Evolutionary conservation across 2,888 invertebrate species (phyloP).

Genomic region (Listrodromus nycthemerus): DNA sequence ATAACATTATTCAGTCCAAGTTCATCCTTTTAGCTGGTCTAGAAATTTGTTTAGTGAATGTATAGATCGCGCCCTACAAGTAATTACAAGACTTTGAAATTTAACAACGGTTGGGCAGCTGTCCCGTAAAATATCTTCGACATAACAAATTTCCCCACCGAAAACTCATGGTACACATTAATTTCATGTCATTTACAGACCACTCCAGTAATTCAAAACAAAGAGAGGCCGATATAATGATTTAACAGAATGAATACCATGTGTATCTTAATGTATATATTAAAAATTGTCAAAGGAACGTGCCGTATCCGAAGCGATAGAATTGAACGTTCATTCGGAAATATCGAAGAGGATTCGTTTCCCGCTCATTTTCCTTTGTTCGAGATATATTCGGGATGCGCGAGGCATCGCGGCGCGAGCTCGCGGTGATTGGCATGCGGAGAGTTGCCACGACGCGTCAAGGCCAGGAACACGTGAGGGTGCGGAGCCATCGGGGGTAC

Average conservation of each 20-base stretch:
- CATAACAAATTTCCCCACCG: background rate
- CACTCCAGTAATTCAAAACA: background rate
- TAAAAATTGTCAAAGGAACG: constrained; percentile 36
- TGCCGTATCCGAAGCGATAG: constrained; percentile 35
- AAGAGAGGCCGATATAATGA: background rate
- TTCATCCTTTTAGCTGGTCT: background rate
- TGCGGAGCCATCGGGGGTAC: constrained; percentile 55
- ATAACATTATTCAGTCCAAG: background rate
- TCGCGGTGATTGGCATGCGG: constrained; percentile 73
- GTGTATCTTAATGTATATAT: background rate
- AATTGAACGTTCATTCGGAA: constrained; percentile 34
- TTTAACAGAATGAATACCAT: background rate
- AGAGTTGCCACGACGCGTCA: constrained; percentile 72
- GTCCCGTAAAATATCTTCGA: background rate
- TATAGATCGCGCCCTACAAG: background rate
- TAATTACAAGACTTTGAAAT: too few relatives aligned
- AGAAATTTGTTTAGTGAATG: background rate
- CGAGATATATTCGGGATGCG: constrained; percentile 46
- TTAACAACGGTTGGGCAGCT: background rate
- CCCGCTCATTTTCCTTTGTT: constrained; percentile 49
- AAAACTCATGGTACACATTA: background rate
- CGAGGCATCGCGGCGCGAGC: constrained; percentile 35
- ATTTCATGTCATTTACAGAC: background rate
- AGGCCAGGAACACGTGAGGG: constrained; percentile 75
- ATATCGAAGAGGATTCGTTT: constrained; percentile 49